Conservation (phyloP, 1,140 invertebrate species). For the Vollenhovia emeryi region DNA sequence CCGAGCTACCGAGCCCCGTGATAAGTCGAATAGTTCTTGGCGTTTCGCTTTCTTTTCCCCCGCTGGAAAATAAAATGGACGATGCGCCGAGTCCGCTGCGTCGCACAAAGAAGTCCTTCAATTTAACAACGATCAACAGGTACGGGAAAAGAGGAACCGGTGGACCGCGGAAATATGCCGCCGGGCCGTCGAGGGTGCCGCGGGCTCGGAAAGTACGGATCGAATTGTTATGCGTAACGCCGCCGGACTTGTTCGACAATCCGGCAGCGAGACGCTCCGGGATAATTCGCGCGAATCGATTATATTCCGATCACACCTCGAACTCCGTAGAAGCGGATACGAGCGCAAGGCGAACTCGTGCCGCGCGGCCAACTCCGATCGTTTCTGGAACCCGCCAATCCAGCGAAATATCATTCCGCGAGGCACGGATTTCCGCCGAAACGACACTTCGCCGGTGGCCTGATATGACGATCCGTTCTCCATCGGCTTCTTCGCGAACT, state of each 20-base stretch:
- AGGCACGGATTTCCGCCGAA: conserved; percentile 47
- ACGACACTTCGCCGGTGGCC: conserved; percentile 22
- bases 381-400: conserved; percentile 63
- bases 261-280: conserved; percentile 6
- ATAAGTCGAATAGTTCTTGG: neutral
- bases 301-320: conserved; percentile 72
- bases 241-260: conserved; percentile 39
- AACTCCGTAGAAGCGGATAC: conserved; percentile 53
- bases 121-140: conserved; percentile 62
- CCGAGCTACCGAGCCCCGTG: neutral
- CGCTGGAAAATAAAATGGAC: neutral
- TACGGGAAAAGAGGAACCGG: conserved; percentile 30
- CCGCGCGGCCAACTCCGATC: conserved; percentile 53
- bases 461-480: conserved; percentile 36
- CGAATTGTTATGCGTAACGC: conserved; percentile 64
- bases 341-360: conserved; percentile 27
- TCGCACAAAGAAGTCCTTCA: conserved; percentile 32
- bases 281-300: conserved; percentile 64
- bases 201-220: conserved; percentile 26
- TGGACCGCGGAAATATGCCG: neutral
- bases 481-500: conserved; percentile 23
- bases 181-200: neutral
- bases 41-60: neutral
- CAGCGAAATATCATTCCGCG: conserved; percentile 63
- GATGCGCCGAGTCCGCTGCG: neutral